Percentiles rank a stretch among this genome's conserved stretches.
Conservation (phyloP, 2,113 vertebrate species). For the Muntiacus muntjak region DNA sequence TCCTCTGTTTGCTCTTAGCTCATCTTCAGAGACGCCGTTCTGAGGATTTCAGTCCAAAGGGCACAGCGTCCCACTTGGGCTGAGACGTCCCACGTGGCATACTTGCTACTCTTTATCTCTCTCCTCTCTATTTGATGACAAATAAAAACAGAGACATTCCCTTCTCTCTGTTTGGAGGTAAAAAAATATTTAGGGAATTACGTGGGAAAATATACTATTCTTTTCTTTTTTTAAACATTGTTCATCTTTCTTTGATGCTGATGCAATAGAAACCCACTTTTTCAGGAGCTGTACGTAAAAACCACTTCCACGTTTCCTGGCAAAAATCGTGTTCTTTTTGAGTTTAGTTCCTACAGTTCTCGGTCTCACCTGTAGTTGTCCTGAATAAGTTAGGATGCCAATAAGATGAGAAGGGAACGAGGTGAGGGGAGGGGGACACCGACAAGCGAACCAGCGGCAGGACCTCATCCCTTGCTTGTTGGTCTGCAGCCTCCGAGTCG, state of each 20-base stretch:
- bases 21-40: neutral
- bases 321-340: neutral
- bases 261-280: neutral
- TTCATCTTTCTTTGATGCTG: neutral
- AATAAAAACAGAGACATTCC: neutral
- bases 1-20: neutral
- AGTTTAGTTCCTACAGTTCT: neutral
- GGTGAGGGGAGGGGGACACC: fast-evolving
- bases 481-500: constrained; percentile 89
- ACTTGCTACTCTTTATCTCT: neutral
- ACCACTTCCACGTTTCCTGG: neutral
- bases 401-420: neutral
- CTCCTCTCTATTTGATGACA: neutral
- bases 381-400: neutral
- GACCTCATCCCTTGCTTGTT: neutral
- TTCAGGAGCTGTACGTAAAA: neutral
- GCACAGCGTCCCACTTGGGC: neutral
- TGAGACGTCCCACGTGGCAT: too few relatives aligned
- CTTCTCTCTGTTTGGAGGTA: neutral
- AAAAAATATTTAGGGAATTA: neutral
- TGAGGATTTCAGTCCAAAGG: neutral
- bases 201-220: neutral
- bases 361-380: neutral
- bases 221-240: neutral
- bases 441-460: neutral